Evolutionary conservation across 2,113 vertebrate species (phyloP), one percentile per base, ranked within the genome.

Genomic region (Corythaeola cristata): DNA sequence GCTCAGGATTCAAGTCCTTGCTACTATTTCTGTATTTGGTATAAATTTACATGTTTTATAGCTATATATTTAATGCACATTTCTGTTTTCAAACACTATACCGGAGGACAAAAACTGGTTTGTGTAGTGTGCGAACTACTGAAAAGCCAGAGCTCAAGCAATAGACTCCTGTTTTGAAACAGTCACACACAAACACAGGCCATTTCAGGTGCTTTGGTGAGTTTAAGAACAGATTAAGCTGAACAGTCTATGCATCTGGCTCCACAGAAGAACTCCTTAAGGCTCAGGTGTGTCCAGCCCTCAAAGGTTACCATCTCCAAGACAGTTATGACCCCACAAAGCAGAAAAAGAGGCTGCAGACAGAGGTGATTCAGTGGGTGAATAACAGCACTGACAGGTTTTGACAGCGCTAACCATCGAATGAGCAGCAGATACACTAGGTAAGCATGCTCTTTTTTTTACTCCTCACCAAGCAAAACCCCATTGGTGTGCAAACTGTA

Each of bases 251-350:
- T 60, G 52, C 26, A 75, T 16, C 12, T 75, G 53, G 28, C 20
- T 35, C 14, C 17, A 39, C 0, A 47, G 19, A 47, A 77, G 6
- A 55, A 15, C 35, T 74, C 11, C 11, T 60, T 19, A 45, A 66
- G 35, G 20, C 22, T 58, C 35, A 56, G 6, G 11, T 47, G 5
- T 75, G 9, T 52, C 24, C 32, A 82, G 32, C 12, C 33, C 33
- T 58, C 30, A 76, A 24, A 66, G 5, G 9, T n/a, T 56, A 21
- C 33, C 22, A 26, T 33, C 27, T 39, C 20, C 6, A 17, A 45
- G 13, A 35, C 27, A 26, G 39, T 66, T 37, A 52, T 0, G 0
- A 37, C 7, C 9, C 12, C 23, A 3, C 15, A 37, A 37, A 47
- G 22, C 50, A 56, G 50, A 59, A 59, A 4, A 11, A 68, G 28